Evolutionary conservation across 2,797 vertebrate genomes (phyloP), one percentile per base, ranked within the genome.

Genomic region (Chrysolophus pictus): DNA sequence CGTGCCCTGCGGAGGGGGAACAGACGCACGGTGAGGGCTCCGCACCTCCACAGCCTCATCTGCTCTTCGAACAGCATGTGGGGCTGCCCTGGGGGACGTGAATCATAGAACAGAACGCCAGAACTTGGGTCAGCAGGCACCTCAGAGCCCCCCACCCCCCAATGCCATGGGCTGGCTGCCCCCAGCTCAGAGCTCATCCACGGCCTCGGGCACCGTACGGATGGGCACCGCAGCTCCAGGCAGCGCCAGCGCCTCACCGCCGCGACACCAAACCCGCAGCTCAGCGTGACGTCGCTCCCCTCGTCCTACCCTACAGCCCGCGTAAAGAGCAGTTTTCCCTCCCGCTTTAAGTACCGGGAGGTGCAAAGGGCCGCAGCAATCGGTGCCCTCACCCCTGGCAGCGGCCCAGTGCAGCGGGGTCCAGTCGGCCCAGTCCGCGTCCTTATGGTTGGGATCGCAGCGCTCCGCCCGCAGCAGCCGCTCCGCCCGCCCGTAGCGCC

Each of bases 361-460:
- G 39, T n/a, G 31, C n/a, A 60, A 47, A 65, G 81, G 10, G 21
- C 22, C n/a, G 13, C 2, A 49, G 41, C 19, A 63, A 28, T 28
- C 26, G 46, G 11, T 46, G 21, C 8, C 29, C 74, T 90, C 91
- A 99, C 99, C 99, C 98, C 95, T 98, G 13, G 97, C 98, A 24
- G 99, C 98, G 11, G 99, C 99, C 99, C 99, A 99, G 96, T 99
- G 99, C 24, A 99, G 98, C 0, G 99, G 98, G 0, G 99, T 99
- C 96, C 98, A 98, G 94, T 97, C 96, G 46, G 98, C 98, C 99
- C 99, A 99, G 95, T 99, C 98, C 0, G 91, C 23, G 55, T 99
- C 99, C 90, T 98, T 98, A 69, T 98, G 96, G 87, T 99, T 99
- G 15, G 98, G 98, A 65, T 98, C 93, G 1, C 98, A 98, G 59